A percentile compares a stretch with the other conserved stretches of the same genome.
Conservation (phyloP, 2,797 vertebrate genomes). For the Sciaenops ocellatus region DNA sequence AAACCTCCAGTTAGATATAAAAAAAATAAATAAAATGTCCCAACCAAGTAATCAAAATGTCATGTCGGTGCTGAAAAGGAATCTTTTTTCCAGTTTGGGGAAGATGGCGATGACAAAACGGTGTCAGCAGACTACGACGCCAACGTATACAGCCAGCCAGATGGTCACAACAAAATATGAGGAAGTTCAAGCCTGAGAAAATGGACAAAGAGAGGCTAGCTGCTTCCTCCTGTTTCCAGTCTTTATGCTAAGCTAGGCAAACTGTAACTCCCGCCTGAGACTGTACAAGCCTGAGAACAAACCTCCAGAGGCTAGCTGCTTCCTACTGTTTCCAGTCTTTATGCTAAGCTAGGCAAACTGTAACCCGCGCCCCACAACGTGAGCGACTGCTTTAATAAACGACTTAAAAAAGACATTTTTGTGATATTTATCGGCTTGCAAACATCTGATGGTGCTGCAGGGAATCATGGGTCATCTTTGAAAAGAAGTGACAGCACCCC, state of each 20-base stretch:
- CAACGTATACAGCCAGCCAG: background rate
- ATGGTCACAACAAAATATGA: background rate
- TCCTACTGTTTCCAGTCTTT: no score
- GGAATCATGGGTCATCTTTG: constrained; percentile 65
- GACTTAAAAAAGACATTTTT: no score
- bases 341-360: no score
- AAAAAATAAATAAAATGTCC: constrained; percentile 8
- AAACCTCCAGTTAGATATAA: constrained; percentile 28
- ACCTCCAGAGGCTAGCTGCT: no score
- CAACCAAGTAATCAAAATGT: constrained; percentile 52
- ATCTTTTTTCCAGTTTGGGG: constrained; percentile 49
- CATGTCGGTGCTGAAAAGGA: constrained; percentile 33
- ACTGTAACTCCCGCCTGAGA: no score
- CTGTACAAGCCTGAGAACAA: no score
- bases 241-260: no score
- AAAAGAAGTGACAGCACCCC: constrained; percentile 61
- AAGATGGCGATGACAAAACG: constrained; percentile 14
- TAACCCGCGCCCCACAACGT: no score
- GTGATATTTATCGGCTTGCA: background rate
- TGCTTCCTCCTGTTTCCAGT: no score
- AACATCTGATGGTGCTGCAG: constrained; percentile 40
- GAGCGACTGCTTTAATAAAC: no score
- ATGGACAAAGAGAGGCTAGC: no score
- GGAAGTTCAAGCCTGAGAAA: background rate
- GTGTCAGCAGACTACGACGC: background rate